Conservation (phyloP, 2,113 vertebrate genomes). For the Lampris incognitus region DNA sequence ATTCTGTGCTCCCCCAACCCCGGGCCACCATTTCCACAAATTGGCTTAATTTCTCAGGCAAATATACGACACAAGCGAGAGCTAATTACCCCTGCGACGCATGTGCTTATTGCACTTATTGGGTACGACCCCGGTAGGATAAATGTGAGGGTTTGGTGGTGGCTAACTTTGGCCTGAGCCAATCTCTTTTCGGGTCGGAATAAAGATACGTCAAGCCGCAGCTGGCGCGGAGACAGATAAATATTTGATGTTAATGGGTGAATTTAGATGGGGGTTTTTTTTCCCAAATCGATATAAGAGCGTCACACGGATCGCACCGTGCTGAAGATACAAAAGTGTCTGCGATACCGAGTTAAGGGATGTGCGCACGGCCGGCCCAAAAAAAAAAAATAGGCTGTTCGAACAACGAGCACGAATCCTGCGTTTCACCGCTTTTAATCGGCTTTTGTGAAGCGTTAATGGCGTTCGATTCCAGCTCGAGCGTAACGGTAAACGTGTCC, state of each 20-base stretch:
- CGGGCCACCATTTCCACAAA: constrained; percentile 82
- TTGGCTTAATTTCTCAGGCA: constrained; percentile 85
- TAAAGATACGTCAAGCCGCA: constrained; percentile 49
- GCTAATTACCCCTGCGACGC: constrained; percentile 71
- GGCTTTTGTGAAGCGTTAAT: background rate
- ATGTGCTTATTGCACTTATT: constrained; percentile 60
- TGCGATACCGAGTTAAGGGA: too few relatives aligned
- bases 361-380: too few relatives aligned
- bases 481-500: too few relatives aligned
- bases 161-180: constrained; percentile 65
- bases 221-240: constrained; percentile 21
- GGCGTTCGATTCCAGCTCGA: constrained; percentile 6
- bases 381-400: background rate
- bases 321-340: background rate
- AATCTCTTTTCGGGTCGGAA: constrained; percentile 80
- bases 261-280: too few relatives aligned
- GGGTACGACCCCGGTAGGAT: constrained; percentile 48
- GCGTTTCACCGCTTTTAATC: constrained; percentile 7
- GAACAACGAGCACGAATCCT: background rate
- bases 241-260: constrained; percentile 42
- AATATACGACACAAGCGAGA: constrained; percentile 82
- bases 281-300: too few relatives aligned
- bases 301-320: background rate
- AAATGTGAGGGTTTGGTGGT: constrained; percentile 37
- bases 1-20: constrained; percentile 78